Base-by-base conservation (phyloP, 2,113 vertebrate species). In the Tragelaphus scriptus region DNA sequence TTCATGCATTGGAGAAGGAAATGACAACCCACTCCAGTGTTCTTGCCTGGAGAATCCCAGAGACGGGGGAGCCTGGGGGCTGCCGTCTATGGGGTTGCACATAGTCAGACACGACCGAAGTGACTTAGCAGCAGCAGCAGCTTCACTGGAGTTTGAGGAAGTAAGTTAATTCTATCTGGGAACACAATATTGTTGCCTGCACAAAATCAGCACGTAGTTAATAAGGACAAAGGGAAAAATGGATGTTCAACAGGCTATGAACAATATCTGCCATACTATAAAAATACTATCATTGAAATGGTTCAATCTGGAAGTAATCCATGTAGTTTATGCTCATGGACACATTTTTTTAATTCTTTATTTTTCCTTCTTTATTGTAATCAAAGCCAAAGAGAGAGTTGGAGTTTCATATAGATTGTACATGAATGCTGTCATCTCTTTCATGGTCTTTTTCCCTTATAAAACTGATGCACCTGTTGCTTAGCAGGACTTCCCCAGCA, bases 281-380 rank as follows among this genome's bases (percentile, higher is more conserved):
- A 92, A 88, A 88, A 47, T 75, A 12, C 28, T 79, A 53, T 44
- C 56, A 81, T 92, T 86, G 17, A 90, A 75, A 30, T 86, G 16
- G 8, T 59, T 95, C 32, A n/a, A 40, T 63, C 21, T 92, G 30
- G n/a, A 94, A 36, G 28, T 5, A 85, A 79, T 47, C 21, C 3
- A 59, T 1, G 10, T 79, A 16, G 23, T 79, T 91, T 28, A 90
- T 59, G 30, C 19, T 93, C 80, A 19, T 59, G 10, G 79, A 30
- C 40, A 65, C 10, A 63, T 21, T 77, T 65, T 58, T 82, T 30
- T 86, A 17, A 23, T 96, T 94, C 40, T 55, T 85, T 53, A 13
- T 7, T 91, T 88, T 58, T 65, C 21, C 30, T 87, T 81, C 15
- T 86, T 10, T 94, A n/a, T 87, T 90, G 85, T 68, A 97, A 94